phyloP scores from a whole-genome alignment of 1,140 invertebrate species.

The Octopus sinensis region DNA sequence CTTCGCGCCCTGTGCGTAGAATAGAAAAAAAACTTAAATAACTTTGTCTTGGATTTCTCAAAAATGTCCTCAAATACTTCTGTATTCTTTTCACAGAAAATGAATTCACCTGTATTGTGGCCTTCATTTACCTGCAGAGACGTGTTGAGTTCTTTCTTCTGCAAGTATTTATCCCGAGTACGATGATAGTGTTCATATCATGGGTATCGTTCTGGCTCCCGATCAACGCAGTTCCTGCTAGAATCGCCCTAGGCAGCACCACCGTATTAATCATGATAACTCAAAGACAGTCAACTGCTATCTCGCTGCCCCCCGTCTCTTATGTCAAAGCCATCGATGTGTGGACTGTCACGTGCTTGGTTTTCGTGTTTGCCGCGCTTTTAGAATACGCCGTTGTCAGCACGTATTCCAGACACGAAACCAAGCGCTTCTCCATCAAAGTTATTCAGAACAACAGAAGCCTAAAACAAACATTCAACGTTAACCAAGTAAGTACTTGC shows the following conservation, averaged over 20 bases:
- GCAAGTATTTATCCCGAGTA: conserved; percentile 87
- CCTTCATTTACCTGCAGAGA: conserved; percentile 80
- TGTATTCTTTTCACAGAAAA: not conserved
- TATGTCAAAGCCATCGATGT: conserved; percentile 73
- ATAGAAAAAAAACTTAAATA: too few relatives aligned
- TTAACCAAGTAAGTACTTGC: not conserved
- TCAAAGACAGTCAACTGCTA: conserved; percentile 29
- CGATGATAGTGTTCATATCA: conserved; percentile 86
- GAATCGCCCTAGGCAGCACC: conserved; percentile 61
- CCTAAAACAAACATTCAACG: not conserved
- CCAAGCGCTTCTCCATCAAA: not conserved
- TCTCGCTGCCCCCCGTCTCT: conserved; percentile 57
- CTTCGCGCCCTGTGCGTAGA: too few relatives aligned
- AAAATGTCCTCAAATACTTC: too few relatives aligned
- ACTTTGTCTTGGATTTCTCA: too few relatives aligned
- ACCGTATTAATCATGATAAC: conserved; percentile 42
- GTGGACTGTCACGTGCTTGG: conserved; percentile 83
- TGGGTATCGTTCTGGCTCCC: conserved; percentile 94
- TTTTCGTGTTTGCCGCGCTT: conserved; percentile 77
- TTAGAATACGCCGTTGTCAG: conserved; percentile 77
- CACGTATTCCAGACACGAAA: not conserved
- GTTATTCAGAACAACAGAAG: not conserved
- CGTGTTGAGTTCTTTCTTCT: conserved; percentile 89
- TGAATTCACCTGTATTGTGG: conserved; percentile 59
- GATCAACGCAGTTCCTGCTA: conserved; percentile 63